A percentile compares a stretch with the other conserved stretches of the same genome.
phyloP scores from a whole-genome alignment of 2,113 vertebrate species.

The Toxotes chatareus region DNA sequence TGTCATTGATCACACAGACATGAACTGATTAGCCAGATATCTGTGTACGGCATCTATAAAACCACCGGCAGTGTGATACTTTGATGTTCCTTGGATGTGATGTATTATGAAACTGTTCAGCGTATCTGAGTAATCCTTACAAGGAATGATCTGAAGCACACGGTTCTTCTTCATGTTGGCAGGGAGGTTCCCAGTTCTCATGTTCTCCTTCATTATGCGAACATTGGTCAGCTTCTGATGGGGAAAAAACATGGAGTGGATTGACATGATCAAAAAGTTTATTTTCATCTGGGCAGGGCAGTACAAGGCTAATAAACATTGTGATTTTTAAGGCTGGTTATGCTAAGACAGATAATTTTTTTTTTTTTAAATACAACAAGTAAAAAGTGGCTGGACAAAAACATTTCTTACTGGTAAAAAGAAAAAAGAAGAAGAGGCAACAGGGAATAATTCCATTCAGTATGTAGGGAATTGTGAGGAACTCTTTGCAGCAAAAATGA shows the following conservation, averaged over 20 bases:
- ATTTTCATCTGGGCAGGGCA: background rate
- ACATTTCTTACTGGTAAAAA: constrained; percentile 17
- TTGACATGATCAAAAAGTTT: constrained; percentile 24
- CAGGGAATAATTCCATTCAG: constrained; percentile 24
- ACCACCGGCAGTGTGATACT: constrained; percentile 52
- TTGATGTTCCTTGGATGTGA: constrained; percentile 75
- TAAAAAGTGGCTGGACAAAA: constrained; percentile 43
- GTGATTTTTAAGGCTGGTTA: background rate
- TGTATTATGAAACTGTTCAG: constrained; percentile 70
- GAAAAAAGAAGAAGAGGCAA: constrained; percentile 17
- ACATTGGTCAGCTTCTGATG: constrained; percentile 95
- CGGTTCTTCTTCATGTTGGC: constrained; percentile 99
- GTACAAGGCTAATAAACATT: constrained; percentile 6
- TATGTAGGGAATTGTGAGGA: constrained; percentile 18
- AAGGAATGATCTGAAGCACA: constrained; percentile 99
- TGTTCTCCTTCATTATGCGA: constrained; percentile 99
- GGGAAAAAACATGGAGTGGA: background rate
- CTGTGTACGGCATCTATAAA: constrained; percentile 56
- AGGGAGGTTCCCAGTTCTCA: constrained; percentile 95
- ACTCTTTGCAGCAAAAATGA: constrained; percentile 44
- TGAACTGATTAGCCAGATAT: constrained; percentile 58
- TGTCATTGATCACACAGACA: constrained; percentile 65
- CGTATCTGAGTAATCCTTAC: constrained; percentile 83
- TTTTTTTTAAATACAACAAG: constrained; percentile 4
- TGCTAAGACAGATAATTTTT: background rate